Percentiles rank a stretch among this genome's conserved stretches.
phyloP scores from a whole-genome alignment of 2,888 invertebrate species.

The Dastarcus helophoroides region DNA sequence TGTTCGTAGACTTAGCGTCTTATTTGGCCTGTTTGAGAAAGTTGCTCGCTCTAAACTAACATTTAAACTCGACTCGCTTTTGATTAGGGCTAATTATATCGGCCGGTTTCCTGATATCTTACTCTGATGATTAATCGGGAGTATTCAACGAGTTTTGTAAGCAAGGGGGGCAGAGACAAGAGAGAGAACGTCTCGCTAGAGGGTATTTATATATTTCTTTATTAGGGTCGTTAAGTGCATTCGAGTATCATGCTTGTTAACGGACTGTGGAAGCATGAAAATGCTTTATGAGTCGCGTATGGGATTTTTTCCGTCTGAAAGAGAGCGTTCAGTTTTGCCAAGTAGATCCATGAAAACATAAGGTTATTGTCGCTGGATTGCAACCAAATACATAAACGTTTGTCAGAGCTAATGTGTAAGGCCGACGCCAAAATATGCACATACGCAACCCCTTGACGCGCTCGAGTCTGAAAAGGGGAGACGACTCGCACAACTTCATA shows the following conservation, averaged over 20 bases:
- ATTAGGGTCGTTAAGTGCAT: conserved; percentile 10
- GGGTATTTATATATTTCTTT: too few relatives aligned
- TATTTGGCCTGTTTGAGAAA: conserved; percentile 27
- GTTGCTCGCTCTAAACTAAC: conserved; percentile 27
- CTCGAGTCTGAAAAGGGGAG: too few relatives aligned
- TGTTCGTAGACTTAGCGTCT: conserved; percentile 36
- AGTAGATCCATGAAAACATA: conserved; percentile 33
- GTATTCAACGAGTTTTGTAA: too few relatives aligned
- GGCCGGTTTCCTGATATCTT: too few relatives aligned
- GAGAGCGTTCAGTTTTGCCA: conserved; percentile 23
- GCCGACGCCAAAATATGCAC: conserved; percentile 24
- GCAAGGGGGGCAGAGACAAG: too few relatives aligned
- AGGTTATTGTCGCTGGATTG: conserved; percentile 38
- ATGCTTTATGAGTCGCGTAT: conserved; percentile 4
- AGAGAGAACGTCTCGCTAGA: too few relatives aligned
- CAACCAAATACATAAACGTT: conserved; percentile 40
- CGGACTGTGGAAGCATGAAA: conserved; percentile 2
- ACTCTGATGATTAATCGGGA: too few relatives aligned
- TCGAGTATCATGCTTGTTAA: conserved; percentile 5
- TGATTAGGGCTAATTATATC: too few relatives aligned
- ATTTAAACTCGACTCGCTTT: conserved; percentile 25
- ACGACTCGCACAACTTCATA: too few relatives aligned
- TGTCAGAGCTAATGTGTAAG: conserved; percentile 35
- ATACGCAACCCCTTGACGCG: conserved; percentile 19
- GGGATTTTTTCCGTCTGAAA: conserved; percentile 1